A percentile compares a stretch with the other conserved stretches of the same genome.
phyloP scores from a whole-genome alignment of 35 echinoderm and acorn worm species.

The Acanthaster planci region DNA sequence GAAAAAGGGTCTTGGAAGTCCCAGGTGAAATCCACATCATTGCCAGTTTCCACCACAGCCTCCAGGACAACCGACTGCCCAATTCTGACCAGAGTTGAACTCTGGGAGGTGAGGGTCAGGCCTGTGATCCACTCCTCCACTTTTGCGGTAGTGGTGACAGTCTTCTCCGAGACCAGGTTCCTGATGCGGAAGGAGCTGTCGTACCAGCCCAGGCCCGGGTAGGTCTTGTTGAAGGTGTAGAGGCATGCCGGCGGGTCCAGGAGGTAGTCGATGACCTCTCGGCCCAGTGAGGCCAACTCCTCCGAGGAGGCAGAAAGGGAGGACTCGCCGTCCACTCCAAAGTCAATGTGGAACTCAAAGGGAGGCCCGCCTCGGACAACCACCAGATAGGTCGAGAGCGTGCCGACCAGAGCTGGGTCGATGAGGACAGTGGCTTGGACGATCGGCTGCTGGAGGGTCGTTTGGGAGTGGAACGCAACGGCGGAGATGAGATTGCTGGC shows the following conservation, averaged over 20 bases:
- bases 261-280: slow-evolving; percentile 12
- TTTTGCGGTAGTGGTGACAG: slow-evolving; percentile 13
- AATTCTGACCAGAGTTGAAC: slow-evolving; percentile 42
- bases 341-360: slow-evolving; percentile 65
- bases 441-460: slow-evolving; percentile 82
- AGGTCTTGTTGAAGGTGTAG: slow-evolving; percentile 60
- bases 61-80: slow-evolving; percentile 41
- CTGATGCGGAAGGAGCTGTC: slow-evolving; percentile 38
- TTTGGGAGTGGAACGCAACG: slow-evolving; percentile 16
- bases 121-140: slow-evolving; percentile 82
- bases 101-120: slow-evolving; percentile 48
- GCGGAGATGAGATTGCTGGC: slow-evolving; percentile 73
- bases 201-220: slow-evolving; percentile 59
- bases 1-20: slow-evolving; percentile 57
- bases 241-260: not conserved
- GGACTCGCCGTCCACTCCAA: slow-evolving; percentile 52
- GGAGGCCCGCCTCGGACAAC: slow-evolving; percentile 60
- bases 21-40: slow-evolving; percentile 74
- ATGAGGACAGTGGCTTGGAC: slow-evolving; percentile 37
- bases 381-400: slow-evolving; percentile 46
- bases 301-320: slow-evolving; percentile 21
- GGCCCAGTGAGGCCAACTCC: not conserved
- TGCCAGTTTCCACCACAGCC: slow-evolving; percentile 62
- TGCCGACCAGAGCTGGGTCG: slow-evolving; percentile 48
- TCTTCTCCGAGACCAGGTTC: slow-evolving; percentile 66